Conservation (phyloP, 2,113 vertebrate genomes). For the Channa argus region DNA sequence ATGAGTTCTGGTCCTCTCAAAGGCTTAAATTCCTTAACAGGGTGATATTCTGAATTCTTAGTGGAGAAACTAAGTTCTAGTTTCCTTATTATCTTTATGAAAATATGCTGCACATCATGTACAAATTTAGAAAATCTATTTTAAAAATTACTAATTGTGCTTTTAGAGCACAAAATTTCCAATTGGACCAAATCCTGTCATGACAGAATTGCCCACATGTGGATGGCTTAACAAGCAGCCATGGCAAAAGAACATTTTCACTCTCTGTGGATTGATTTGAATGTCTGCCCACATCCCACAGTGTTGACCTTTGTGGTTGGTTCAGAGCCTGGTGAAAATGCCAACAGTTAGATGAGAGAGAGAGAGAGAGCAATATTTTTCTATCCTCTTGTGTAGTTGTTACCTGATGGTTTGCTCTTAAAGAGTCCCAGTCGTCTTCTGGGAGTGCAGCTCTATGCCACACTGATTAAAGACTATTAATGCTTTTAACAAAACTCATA, state of each 20-base stretch:
- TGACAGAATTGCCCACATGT: background rate
- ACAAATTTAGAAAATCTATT: background rate
- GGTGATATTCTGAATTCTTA: background rate
- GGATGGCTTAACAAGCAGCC: background rate
- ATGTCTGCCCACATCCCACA: constrained; percentile 19
- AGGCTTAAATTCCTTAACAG: background rate
- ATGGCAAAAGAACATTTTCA: constrained; percentile 14
- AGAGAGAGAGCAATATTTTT: constrained; percentile 6
- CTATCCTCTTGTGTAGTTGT: background rate
- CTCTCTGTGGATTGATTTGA: constrained; percentile 5
- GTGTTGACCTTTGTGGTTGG: background rate
- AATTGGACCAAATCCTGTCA: background rate
- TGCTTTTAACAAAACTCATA: background rate
- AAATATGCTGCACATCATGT: background rate
- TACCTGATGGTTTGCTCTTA: background rate
- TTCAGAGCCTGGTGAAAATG: constrained; percentile 20
- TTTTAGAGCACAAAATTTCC: background rate
- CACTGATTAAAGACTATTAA: background rate
- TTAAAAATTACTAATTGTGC: background rate
- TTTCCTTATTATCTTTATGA: background rate
- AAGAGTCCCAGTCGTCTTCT: background rate
- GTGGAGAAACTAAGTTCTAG: background rate
- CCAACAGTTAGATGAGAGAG: background rate
- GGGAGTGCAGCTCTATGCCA: background rate
- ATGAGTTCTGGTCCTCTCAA: too few relatives aligned